Evolutionary conservation across 1,140 invertebrate species (phyloP).

Genomic region (Bombus waltoni): DNA sequence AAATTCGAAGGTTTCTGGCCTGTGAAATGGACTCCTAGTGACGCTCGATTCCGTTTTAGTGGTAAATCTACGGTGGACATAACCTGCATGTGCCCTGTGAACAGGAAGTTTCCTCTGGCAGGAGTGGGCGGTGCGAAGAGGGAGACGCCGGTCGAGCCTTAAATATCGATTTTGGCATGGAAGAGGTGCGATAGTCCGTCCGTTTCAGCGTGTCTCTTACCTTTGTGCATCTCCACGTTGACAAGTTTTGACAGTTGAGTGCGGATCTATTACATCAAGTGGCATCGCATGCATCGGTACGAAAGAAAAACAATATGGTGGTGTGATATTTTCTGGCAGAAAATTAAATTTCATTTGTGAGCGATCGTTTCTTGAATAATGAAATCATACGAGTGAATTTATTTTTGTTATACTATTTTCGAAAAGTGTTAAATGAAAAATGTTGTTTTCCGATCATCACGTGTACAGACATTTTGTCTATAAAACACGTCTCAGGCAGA

Average conservation of each 20-base stretch:
- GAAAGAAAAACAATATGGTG: conserved; percentile 51
- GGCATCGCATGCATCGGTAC: conserved; percentile 33
- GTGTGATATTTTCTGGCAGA: conserved; percentile 19
- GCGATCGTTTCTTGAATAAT: background rate
- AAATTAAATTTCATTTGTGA: conserved; percentile 27
- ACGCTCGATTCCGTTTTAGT: background rate
- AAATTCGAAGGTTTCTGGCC: background rate
- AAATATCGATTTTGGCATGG: conserved; percentile 77
- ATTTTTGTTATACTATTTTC: background rate
- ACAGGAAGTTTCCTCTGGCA: conserved; percentile 41
- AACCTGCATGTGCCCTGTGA: conserved; percentile 36
- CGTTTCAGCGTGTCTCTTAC: conserved; percentile 45
- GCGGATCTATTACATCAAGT: conserved; percentile 5
- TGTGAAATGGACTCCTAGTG: background rate
- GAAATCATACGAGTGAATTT: conserved; percentile 9
- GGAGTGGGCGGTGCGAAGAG: conserved; percentile 59
- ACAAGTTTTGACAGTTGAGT: conserved; percentile 46
- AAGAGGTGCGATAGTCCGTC: conserved; percentile 61
- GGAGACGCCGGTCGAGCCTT: conserved; percentile 72
- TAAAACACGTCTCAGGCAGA: conserved; percentile 38
- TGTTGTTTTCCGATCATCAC: conserved; percentile 42
- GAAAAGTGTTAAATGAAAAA: conserved; percentile 27
- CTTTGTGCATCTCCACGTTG: conserved; percentile 35
- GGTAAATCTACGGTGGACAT: conserved; percentile 29
- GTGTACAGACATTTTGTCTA: conserved; percentile 44